Conservation (phyloP, 2,113 vertebrate species). For the Acrocephalus kingi region DNA sequence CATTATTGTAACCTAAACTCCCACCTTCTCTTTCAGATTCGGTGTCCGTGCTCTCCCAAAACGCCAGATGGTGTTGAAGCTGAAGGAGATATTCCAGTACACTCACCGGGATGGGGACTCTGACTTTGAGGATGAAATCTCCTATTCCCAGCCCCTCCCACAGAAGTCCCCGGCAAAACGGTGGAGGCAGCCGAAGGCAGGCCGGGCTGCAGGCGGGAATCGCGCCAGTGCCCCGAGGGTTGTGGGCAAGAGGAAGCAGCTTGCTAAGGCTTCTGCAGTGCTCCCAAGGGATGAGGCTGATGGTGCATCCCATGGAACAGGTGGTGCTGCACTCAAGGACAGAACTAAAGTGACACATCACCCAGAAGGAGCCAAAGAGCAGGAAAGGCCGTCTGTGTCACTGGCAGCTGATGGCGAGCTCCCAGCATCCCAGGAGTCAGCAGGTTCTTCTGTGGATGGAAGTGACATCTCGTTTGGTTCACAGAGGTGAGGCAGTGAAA, state of each 20-base stretch:
- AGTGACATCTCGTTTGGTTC: constrained; percentile 79
- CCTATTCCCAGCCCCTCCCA: constrained; percentile 24
- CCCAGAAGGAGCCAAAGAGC: neutral
- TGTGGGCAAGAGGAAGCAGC: neutral
- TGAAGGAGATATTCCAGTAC: constrained; percentile 97
- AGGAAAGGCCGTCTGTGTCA: neutral
- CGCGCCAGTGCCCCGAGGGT: neutral
- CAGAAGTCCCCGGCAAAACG: neutral
- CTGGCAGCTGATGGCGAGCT: constrained; percentile 28
- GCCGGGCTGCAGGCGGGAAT: neutral
- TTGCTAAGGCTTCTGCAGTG: neutral
- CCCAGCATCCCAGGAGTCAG: constrained; percentile 80
- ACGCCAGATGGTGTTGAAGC: constrained; percentile 92
- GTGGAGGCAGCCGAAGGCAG: neutral
- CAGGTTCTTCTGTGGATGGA: constrained; percentile 72
- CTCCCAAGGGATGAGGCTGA: neutral
- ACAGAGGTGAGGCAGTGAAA: constrained; percentile 68
- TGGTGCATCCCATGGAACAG: neutral
- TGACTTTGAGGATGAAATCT: constrained; percentile 76
- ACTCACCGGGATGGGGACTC: constrained; percentile 87
- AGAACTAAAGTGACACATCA: neutral
- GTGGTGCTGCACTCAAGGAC: neutral
- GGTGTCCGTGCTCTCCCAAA: constrained; percentile 92
- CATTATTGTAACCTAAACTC: neutral
- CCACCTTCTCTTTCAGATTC: constrained; percentile 75